Conservation (phyloP, 2,797 vertebrate species). For the Gadopsis bispinosus region DNA sequence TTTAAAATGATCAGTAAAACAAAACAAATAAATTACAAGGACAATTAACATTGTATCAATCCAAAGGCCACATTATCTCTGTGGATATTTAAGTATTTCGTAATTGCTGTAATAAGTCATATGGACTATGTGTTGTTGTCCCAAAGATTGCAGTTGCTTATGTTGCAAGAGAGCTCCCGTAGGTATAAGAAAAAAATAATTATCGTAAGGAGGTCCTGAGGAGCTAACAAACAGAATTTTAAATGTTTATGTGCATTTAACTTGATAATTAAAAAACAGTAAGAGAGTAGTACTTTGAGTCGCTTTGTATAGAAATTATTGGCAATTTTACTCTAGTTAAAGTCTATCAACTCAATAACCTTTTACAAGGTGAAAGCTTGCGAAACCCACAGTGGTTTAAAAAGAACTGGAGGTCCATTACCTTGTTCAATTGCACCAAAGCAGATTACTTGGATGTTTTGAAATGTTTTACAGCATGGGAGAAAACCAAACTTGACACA, state of each 20-base stretch:
- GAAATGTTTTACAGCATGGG: constrained; percentile 34
- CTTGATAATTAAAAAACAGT: constrained; percentile 2
- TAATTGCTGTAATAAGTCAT: neutral
- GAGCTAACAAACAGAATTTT: neutral
- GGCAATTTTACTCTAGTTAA: constrained; percentile 21
- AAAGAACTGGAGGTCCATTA: constrained; percentile 55
- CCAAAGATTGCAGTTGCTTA: constrained; percentile 1
- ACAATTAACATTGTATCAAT: neutral
- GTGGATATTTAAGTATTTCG: neutral
- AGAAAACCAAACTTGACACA: constrained; percentile 34
- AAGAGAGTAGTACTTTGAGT: constrained; percentile 1
- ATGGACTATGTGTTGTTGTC: neutral
- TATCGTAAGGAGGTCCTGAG: neutral
- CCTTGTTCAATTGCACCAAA: constrained; percentile 48
- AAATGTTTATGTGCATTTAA: constrained; percentile 16
- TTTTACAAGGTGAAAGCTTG: constrained; percentile 35
- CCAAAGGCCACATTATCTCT: neutral
- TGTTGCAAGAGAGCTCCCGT: neutral
- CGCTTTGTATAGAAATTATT: constrained; percentile 34
- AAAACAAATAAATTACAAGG: neutral
- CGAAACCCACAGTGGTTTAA: constrained; percentile 34
- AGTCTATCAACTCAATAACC: constrained; percentile 35
- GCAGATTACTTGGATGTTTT: constrained; percentile 46
- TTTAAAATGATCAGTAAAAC: neutral
- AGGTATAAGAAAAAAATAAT: neutral